These are phyloP conservation scores for Drosophila hydei DNA, from an alignment of 1,140 invertebrate genomes.

Conservation along the genomic window DNA sequence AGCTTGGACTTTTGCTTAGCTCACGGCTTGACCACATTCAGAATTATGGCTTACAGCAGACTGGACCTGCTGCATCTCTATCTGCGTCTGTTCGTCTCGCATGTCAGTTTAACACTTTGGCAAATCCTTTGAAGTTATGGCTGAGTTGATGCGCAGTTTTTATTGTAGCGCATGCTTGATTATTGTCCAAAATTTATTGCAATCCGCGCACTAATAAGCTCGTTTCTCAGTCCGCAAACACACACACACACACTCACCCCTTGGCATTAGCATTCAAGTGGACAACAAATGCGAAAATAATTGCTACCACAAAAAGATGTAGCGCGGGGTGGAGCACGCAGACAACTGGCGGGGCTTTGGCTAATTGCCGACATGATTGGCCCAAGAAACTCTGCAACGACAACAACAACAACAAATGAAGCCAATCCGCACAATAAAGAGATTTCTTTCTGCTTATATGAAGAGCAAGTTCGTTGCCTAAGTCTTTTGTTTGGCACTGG, in stretches of 20 bases:
- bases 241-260: background rate
- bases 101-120: conserved; percentile 81
- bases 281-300: conserved; percentile 81
- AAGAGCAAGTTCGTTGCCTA: conserved; percentile 44
- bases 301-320: conserved; percentile 64
- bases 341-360: conserved; percentile 27
- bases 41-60: conserved; percentile 40
- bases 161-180: conserved; percentile 57
- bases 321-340: background rate
- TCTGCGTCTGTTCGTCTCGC: conserved; percentile 52
- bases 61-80: background rate
- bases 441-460: conserved; percentile 39
- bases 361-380: conserved; percentile 72
- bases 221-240: conserved; percentile 33
- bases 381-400: background rate
- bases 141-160: conserved; percentile 39
- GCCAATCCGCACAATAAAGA: conserved; percentile 43
- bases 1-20: conserved; percentile 22
- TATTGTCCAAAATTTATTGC: conserved; percentile 79
- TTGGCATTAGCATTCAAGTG: conserved; percentile 75
- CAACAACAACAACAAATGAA: background rate
- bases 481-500: conserved; percentile 44
- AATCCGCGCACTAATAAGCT: conserved; percentile 79
- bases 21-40: conserved; percentile 24
- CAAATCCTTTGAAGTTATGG: conserved; percentile 71